phyloP scores from a whole-genome alignment of 2,113 vertebrate species.

The Gambusia holbrooki region DNA sequence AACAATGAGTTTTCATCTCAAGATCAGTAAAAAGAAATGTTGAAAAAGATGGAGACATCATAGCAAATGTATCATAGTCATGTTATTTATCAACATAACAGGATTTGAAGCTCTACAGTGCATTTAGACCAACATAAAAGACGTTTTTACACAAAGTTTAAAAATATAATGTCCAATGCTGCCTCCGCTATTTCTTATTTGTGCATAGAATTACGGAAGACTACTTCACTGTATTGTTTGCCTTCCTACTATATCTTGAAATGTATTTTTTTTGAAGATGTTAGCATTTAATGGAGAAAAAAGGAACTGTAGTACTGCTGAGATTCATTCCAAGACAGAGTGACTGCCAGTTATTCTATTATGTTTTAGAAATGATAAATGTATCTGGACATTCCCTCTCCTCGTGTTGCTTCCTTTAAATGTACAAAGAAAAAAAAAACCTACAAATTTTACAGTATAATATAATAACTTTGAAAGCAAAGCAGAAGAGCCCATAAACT shows the following conservation, averaged over 20 bases:
- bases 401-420: neutral
- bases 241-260: neutral
- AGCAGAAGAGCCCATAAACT: neutral
- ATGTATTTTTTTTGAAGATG: neutral
- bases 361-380: neutral
- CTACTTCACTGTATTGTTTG: neutral
- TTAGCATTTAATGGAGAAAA: neutral
- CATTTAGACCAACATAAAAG: no score
- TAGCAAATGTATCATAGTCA: no score
- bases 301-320: neutral
- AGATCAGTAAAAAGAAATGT: no score
- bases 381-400: neutral
- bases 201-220: no score
- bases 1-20: no score
- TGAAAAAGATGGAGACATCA: no score
- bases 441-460: neutral
- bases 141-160: no score
- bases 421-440: neutral
- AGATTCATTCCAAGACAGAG: neutral
- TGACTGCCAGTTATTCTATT: neutral
- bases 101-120: no score
- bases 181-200: no score
- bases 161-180: no score
- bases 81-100: no score
- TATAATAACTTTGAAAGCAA: neutral